Conservation (phyloP, 2,888 invertebrate species). For the Drosophila borborema region DNA sequence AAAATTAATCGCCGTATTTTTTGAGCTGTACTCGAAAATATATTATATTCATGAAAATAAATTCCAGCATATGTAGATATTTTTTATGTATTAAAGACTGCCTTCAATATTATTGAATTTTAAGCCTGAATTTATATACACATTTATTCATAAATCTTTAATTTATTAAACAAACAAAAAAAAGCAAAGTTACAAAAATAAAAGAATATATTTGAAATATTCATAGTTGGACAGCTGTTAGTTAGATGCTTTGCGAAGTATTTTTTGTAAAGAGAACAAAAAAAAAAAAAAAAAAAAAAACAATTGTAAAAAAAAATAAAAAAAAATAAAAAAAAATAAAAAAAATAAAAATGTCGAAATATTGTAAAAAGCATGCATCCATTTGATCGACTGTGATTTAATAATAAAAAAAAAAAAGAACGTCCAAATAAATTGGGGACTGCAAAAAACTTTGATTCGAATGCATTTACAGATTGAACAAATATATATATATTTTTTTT, state of each 20-base stretch:
- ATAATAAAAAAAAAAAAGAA: background rate
- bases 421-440: background rate
- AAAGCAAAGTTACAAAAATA: background rate
- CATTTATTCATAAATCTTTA: background rate
- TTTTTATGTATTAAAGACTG: no score
- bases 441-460: slow-evolving; percentile 2
- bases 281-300: background rate
- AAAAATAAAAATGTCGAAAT: no score
- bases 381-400: background rate
- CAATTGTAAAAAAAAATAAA: background rate
- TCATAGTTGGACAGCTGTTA: background rate
- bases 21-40: background rate
- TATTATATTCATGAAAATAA: background rate
- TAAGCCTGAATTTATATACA: background rate
- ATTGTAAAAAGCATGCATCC: no score
- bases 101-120: background rate
- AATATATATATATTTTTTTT: background rate
- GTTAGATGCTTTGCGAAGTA: background rate
- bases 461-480: background rate
- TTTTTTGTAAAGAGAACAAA: background rate
- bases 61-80: background rate
- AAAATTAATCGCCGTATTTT: background rate
- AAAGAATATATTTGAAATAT: background rate
- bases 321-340: background rate
- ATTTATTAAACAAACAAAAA: background rate